phyloP scores from a whole-genome alignment of 2,113 vertebrate genomes.

The Anser brachyrhynchus region DNA sequence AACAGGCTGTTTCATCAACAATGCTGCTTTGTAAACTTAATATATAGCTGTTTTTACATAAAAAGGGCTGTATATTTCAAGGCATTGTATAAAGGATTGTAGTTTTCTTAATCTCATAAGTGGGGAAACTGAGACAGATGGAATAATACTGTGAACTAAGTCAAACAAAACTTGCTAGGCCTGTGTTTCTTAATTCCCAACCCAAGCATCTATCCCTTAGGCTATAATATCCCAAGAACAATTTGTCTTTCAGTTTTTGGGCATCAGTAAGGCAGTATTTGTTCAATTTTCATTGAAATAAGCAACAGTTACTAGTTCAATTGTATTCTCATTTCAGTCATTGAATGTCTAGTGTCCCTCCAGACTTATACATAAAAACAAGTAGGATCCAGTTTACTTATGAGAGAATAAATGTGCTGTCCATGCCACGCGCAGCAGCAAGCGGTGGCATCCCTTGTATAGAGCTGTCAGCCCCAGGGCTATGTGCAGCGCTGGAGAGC shows the following conservation, averaged over 20 bases:
- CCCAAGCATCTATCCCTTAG: neutral
- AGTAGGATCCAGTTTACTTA: neutral
- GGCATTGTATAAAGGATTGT: neutral
- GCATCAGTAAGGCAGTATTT: neutral
- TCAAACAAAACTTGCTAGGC: neutral
- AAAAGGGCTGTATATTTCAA: neutral
- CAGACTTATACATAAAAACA: neutral
- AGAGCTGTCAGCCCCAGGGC: neutral
- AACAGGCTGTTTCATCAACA: neutral
- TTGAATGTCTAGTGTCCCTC: neutral
- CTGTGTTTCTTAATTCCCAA: neutral
- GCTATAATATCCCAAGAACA: neutral
- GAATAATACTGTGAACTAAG: neutral
- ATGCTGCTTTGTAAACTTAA: neutral
- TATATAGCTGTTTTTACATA: neutral
- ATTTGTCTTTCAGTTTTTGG: neutral
- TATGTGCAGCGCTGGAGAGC: neutral
- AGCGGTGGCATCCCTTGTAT: neutral
- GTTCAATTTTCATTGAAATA: neutral
- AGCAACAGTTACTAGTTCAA: neutral
- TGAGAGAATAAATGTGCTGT: neutral
- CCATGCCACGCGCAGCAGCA: neutral
- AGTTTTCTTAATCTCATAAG: neutral
- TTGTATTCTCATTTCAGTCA: neutral
- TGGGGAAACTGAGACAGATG: neutral